Percentiles rank a stretch among this genome's conserved stretches.
phyloP scores from a whole-genome alignment of 2,888 invertebrate species.

The Cantharis rustica region DNA sequence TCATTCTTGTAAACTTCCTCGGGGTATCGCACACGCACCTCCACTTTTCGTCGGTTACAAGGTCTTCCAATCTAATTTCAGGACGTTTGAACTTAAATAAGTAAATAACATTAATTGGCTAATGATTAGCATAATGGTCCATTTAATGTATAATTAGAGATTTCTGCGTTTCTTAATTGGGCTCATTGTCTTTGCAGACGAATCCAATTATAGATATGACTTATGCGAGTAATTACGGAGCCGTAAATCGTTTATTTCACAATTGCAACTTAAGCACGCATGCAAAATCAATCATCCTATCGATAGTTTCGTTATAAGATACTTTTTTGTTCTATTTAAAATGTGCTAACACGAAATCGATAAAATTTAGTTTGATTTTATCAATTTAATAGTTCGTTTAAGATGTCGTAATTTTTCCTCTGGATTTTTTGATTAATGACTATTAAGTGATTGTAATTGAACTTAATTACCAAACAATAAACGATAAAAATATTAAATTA shows the following conservation, averaged over 20 bases:
- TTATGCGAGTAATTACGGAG: constrained; percentile 14
- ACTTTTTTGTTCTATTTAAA: background rate
- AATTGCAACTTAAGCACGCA: constrained; percentile 8
- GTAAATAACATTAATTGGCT: background rate
- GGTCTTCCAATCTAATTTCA: background rate
- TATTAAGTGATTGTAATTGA: background rate
- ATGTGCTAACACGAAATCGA: background rate
- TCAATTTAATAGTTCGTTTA: background rate
- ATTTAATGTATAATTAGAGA: constrained; percentile 1
- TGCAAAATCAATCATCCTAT: constrained; percentile 15
- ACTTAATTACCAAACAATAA: background rate
- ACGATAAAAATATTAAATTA: background rate
- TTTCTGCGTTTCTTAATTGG: constrained; percentile 13
- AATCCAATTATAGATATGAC: constrained; percentile 21
- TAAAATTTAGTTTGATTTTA: background rate
- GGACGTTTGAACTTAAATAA: background rate
- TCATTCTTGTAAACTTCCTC: background rate
- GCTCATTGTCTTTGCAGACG: background rate
- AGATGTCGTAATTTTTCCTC: background rate
- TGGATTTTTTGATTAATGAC: background rate
- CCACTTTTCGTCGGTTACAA: background rate
- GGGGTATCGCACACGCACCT: background rate
- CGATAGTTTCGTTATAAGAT: background rate
- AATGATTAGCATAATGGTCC: constrained; percentile 5
- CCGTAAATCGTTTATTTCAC: constrained; percentile 7